These are phyloP conservation scores for Bombus difficillimus DNA, from an alignment of 1,140 invertebrate genomes.

Conservation along the genomic window DNA sequence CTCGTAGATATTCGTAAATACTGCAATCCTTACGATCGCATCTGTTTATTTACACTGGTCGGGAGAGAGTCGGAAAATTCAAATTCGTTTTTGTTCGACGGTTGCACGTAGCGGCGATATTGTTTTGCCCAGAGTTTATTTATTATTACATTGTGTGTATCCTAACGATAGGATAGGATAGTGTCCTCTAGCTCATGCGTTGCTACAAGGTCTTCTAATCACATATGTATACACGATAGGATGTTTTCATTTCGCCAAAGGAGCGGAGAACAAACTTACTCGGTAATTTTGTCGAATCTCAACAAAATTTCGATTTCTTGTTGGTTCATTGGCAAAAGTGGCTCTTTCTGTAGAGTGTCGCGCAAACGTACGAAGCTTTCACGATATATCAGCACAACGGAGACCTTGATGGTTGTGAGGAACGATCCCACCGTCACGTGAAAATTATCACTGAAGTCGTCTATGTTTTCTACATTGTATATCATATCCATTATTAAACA, in stretches of 20 bases:
- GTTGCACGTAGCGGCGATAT: too few relatives aligned
- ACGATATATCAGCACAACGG: conserved; percentile 13
- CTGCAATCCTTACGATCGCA: too few relatives aligned
- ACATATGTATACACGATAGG: rapidly evolving
- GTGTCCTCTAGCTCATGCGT: too few relatives aligned
- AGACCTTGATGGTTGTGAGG: conserved; percentile 26
- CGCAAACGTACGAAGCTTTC: conserved; percentile 6
- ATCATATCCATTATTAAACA: neutral
- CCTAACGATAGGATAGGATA: too few relatives aligned
- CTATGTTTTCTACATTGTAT: neutral
- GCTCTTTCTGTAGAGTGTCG: conserved; percentile 5
- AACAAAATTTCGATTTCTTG: conserved; percentile 57
- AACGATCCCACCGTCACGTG: conserved; percentile 1
- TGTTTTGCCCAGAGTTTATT: too few relatives aligned
- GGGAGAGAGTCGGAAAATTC: too few relatives aligned
- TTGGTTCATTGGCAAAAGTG: conserved; percentile 37
- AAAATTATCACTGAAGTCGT: conserved; percentile 39
- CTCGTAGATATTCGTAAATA: too few relatives aligned
- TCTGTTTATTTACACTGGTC: too few relatives aligned
- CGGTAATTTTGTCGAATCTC: conserved; percentile 46
- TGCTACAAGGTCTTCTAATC: too few relatives aligned
- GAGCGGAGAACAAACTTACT: conserved; percentile 36
- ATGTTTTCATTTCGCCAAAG: neutral
- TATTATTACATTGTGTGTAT: too few relatives aligned
- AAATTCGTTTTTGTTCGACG: too few relatives aligned